Evolutionary conservation across 2,113 vertebrate species (phyloP).

Genomic region (Corythoichthys haematopterus): DNA sequence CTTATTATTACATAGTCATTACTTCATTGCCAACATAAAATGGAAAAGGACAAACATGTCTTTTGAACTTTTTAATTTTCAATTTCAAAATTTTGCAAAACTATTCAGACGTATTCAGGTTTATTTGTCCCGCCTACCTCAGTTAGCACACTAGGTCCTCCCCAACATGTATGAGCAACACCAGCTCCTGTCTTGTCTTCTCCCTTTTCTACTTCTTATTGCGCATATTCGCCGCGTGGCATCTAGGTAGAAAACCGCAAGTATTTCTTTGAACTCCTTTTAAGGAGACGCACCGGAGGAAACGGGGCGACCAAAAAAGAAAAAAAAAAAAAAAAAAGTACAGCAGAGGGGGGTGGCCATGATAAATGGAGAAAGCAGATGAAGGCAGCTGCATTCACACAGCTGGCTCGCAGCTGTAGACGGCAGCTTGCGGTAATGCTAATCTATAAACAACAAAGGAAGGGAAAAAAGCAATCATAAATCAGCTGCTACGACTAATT

Average conservation of each 20-base stretch:
- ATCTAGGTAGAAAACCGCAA: slow-evolving; percentile 58
- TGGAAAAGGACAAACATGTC: no score
- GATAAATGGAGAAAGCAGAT: slow-evolving; percentile 63
- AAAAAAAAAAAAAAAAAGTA: no score
- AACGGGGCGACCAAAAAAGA: slow-evolving; percentile 20
- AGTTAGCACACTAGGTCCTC: background rate
- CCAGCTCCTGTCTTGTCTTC: slow-evolving; percentile 20
- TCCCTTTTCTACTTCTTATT: slow-evolving; percentile 4
- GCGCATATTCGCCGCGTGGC: slow-evolving; percentile 7
- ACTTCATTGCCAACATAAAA: no score
- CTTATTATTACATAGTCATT: no score
- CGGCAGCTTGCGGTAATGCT: slow-evolving; percentile 36
- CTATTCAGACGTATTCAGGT: no score
- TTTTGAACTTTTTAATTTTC: no score
- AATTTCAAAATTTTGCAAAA: no score
- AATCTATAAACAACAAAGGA: slow-evolving; percentile 57
- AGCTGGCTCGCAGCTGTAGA: slow-evolving; percentile 82
- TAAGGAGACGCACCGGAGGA: slow-evolving; percentile 39
- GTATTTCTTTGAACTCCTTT: slow-evolving; percentile 67
- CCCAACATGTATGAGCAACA: slow-evolving; percentile 9
- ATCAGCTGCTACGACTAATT: slow-evolving; percentile 17
- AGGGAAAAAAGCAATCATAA: slow-evolving; percentile 18
- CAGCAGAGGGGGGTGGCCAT: slow-evolving; percentile 16
- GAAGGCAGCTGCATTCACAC: slow-evolving; percentile 71
- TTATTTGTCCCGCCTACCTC: no score